Conservation (phyloP, 2,113 vertebrate species). For the Nettapus auritus region DNA sequence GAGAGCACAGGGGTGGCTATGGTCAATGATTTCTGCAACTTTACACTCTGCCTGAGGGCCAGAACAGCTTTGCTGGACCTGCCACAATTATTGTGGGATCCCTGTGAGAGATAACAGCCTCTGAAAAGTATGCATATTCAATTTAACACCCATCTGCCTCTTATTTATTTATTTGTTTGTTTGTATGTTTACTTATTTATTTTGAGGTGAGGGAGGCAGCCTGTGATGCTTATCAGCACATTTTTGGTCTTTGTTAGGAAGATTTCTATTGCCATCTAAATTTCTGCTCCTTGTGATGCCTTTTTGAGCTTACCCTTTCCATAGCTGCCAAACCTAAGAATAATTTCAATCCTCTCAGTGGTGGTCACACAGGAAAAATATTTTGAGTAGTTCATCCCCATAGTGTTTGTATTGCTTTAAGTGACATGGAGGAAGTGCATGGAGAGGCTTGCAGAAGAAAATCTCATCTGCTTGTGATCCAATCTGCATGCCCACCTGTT, state of each 20-base stretch:
- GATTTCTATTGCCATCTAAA: neutral
- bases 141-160: neutral
- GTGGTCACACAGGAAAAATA: neutral
- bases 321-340: neutral
- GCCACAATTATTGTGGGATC: neutral
- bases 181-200: neutral
- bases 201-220: neutral
- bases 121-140: neutral
- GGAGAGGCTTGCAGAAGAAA: neutral
- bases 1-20: neutral
- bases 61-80: neutral
- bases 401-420: neutral
- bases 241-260: neutral
- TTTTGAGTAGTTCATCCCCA: neutral
- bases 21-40: neutral
- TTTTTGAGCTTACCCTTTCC: neutral
- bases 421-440: neutral
- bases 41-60: neutral
- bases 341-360: neutral
- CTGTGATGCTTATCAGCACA: neutral
- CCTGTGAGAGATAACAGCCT: neutral
- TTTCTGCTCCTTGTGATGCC: neutral
- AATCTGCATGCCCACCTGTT: neutral
- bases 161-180: neutral
- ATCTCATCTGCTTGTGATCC: neutral